Evolutionary conservation across 2,888 invertebrate species (phyloP).

Genomic region (Cheilosia impressa): DNA sequence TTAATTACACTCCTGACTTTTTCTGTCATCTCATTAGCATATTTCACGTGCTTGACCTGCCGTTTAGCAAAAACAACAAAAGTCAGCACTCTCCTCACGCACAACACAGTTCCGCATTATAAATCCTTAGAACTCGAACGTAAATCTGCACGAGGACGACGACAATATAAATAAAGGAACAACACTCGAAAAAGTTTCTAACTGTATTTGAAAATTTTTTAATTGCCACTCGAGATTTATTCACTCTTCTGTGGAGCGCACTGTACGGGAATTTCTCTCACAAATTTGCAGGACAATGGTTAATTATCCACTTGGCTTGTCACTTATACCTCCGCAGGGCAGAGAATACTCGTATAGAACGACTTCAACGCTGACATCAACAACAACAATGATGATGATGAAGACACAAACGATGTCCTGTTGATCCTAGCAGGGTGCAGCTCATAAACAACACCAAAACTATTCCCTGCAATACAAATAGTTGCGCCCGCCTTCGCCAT

Average conservation of each 20-base stretch:
- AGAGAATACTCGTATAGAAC: slow-evolving; percentile 6
- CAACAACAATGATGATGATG: background rate
- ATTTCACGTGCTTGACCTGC: slow-evolving; percentile 39
- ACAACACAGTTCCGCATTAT: slow-evolving; percentile 31
- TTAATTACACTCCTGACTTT: slow-evolving; percentile 49
- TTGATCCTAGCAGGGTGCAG: slow-evolving; percentile 52
- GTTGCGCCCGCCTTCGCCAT: slow-evolving; percentile 6
- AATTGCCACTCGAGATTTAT: slow-evolving; percentile 69
- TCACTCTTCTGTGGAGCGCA: slow-evolving; percentile 4
- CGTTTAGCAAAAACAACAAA: background rate
- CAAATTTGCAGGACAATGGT: slow-evolving; percentile 63
- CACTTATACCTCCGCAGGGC: slow-evolving; percentile 57
- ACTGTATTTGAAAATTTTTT: slow-evolving; percentile 66
- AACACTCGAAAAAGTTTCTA: slow-evolving; percentile 57
- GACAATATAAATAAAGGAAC: slow-evolving; percentile 7
- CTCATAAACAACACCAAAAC: slow-evolving; percentile 27
- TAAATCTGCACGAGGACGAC: slow-evolving; percentile 23
- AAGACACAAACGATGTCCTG: slow-evolving; percentile 39
- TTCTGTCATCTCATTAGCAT: slow-evolving; percentile 55
- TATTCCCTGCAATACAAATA: slow-evolving; percentile 41
- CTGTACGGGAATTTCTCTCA: slow-evolving; percentile 18
- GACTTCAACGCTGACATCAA: background rate
- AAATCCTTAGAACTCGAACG: slow-evolving; percentile 15
- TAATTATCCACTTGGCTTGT: slow-evolving; percentile 73
- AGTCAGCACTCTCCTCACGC: background rate